Percentiles rank a stretch among this genome's conserved stretches.
phyloP scores from a whole-genome alignment of 2,888 invertebrate genomes.

The Teleogryllus oceanicus region DNA sequence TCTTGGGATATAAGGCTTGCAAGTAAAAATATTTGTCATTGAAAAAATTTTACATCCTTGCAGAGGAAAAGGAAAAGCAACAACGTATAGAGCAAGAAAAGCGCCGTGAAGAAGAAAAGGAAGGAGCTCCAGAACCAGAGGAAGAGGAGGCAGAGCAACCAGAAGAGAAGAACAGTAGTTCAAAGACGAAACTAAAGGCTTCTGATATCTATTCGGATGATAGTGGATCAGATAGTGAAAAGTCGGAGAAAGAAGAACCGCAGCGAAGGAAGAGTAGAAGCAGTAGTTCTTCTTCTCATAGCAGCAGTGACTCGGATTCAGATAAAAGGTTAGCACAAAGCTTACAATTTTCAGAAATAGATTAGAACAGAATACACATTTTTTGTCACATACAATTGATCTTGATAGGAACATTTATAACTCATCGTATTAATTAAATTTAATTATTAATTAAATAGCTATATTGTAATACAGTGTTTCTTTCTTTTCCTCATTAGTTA shows the following conservation, averaged over 20 bases:
- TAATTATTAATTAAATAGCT: too few species aligned
- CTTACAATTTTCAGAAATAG: too few species aligned
- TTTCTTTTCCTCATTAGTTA: too few species aligned
- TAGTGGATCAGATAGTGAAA: slow-evolving; percentile 68
- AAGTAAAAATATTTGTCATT: neutral
- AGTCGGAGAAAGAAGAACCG: slow-evolving; percentile 46
- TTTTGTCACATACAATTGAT: too few species aligned
- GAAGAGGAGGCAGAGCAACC: slow-evolving; percentile 41
- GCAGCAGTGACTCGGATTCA: slow-evolving; percentile 42
- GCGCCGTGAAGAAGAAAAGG: slow-evolving; percentile 45
- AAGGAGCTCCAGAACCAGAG: slow-evolving; percentile 47
- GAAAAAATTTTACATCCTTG: slow-evolving; percentile 23
- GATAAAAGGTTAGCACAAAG: slow-evolving; percentile 46
- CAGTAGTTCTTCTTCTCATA: slow-evolving; percentile 45
- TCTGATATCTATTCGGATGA: slow-evolving; percentile 95
- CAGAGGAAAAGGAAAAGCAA: slow-evolving; percentile 52
- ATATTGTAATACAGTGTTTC: too few species aligned
- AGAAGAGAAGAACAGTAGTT: slow-evolving; percentile 49
- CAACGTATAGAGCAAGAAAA: slow-evolving; percentile 49
- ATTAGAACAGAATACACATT: too few species aligned
- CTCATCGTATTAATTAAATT: too few species aligned
- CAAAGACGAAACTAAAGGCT: slow-evolving; percentile 77
- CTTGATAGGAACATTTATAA: too few species aligned
- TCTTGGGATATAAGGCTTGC: too few species aligned
- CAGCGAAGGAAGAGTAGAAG: slow-evolving; percentile 49